These are phyloP conservation scores for Lutraria rhynchaena DNA, from an alignment of 1,140 invertebrate genomes.

Conservation along the genomic window DNA sequence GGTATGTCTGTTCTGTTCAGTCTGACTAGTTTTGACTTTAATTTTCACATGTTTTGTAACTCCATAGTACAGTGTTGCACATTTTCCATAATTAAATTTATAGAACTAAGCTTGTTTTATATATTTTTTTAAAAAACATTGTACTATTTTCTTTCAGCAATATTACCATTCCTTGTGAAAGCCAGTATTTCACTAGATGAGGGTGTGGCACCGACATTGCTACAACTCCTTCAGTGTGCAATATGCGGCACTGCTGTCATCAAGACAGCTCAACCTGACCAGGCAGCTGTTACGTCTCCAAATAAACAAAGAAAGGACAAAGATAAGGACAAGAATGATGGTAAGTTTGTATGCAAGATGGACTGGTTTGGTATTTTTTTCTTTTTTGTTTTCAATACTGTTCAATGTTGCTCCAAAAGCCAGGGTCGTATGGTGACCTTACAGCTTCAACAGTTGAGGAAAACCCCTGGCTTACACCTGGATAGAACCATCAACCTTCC, in stretches of 20 bases:
- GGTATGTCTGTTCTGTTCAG: too few species aligned
- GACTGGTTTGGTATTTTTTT: too few species aligned
- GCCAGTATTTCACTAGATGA: constrained; percentile 94
- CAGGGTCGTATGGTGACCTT: too few species aligned
- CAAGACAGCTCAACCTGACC: constrained; percentile 65
- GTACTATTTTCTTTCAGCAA: constrained; percentile 75
- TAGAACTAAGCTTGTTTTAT: not conserved
- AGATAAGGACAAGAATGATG: constrained; percentile 71
- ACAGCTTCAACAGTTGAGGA: too few species aligned
- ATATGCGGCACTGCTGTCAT: constrained; percentile 85
- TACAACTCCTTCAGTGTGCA: constrained; percentile 94
- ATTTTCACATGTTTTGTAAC: not conserved
- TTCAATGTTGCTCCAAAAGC: too few species aligned
- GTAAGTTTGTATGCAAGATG: too few species aligned
- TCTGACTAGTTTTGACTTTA: too few species aligned
- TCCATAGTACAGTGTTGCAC: not conserved
- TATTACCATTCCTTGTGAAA: constrained; percentile 90
- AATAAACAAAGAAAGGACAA: constrained; percentile 80
- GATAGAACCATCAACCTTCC: too few species aligned
- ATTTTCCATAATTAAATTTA: too few species aligned
- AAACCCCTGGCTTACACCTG: too few species aligned
- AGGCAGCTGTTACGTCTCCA: constrained; percentile 67
- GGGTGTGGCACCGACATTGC: constrained; percentile 94
- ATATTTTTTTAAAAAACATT: constrained; percentile 3
- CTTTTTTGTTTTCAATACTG: too few species aligned